These are phyloP conservation scores for Percopsis omiscomaycus DNA, from an alignment of 2,797 vertebrate genomes.

Conservation along the genomic window DNA sequence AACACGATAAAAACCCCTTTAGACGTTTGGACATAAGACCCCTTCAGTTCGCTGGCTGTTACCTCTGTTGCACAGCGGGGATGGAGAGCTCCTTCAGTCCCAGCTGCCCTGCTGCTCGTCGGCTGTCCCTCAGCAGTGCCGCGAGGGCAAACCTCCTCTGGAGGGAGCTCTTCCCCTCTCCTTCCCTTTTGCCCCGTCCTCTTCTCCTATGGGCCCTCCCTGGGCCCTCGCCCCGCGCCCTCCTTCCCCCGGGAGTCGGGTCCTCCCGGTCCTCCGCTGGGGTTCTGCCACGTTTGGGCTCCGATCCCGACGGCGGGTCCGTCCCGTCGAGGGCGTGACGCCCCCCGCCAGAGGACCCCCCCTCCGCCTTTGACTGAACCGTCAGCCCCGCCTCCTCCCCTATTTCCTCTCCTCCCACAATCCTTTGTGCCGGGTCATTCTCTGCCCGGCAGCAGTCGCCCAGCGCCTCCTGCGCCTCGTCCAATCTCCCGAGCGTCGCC, in stretches of 20 bases:
- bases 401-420: conserved; percentile 8
- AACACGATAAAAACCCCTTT: no score
- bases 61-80: conserved; percentile 90
- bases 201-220: conserved; percentile 25
- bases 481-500: conserved; percentile 28
- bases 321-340: background rate
- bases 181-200: conserved; percentile 33
- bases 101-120: conserved; percentile 71
- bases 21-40: no score
- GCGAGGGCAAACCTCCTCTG: conserved; percentile 70
- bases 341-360: conserved; percentile 7
- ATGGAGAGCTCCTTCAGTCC: conserved; percentile 83
- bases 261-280: conserved; percentile 4
- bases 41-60: background rate
- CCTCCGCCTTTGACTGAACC: background rate
- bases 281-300: conserved; percentile 15
- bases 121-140: conserved; percentile 78
- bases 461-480: conserved; percentile 30
- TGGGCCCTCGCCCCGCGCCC: conserved; percentile 6
- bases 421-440: conserved; percentile 6
- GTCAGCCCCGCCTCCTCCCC: background rate
- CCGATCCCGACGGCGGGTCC: conserved; percentile 18
- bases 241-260: conserved; percentile 13
- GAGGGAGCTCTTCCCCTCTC: conserved; percentile 52
- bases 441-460: conserved; percentile 19